Evolutionary conservation across 2,888 invertebrate species (phyloP), one percentile per base, ranked within the genome.

Genomic region (Prosopocoilus inquinatus): DNA sequence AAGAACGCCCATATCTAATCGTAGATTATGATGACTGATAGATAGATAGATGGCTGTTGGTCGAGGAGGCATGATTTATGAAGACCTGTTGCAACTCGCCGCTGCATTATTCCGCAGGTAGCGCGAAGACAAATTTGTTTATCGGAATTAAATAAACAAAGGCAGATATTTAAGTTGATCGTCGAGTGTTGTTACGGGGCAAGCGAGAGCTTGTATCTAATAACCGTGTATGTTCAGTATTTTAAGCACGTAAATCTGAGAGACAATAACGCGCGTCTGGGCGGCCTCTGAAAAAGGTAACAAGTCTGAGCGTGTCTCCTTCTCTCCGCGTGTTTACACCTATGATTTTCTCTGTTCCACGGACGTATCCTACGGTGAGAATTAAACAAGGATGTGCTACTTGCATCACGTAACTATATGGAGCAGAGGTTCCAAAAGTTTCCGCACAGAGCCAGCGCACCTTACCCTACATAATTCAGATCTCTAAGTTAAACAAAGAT

Each of bases 1-100:
- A 59, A 67, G 64, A 64, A 69, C 72, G 72, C 73, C 74, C 70
- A 70, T 71, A 68, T 68, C 72, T 72, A 74, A 74, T 73, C 70
- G 70, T 66, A 67, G 72, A 72, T 71, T 69, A 68, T 65, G 68
- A 68, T 65, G 68, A 69, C 64, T 68, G 71, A 71, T 71, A 71
- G 71, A 72, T 71, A 71, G 71, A 72, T 28, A 5, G 20, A 28
- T 69, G 67, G 68, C 69, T 68, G 69, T 68, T 72, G 68, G 68
- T 69, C 67, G 70, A 61, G 67, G 41, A 41, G 20, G 20, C 5
- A 69, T 73, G 73, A 73, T 73, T 73, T 73, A 73, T 71, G 69
- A 64, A 61, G 63, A 64, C 65, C 64, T 60, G 66, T 64, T 64
- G 67, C 36, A 48, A 52, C 50, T 16, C 15, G 15, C 33, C 41